Base-by-base conservation (phyloP, 2,888 invertebrate genomes). In the Omphaloscelis lunosa region DNA sequence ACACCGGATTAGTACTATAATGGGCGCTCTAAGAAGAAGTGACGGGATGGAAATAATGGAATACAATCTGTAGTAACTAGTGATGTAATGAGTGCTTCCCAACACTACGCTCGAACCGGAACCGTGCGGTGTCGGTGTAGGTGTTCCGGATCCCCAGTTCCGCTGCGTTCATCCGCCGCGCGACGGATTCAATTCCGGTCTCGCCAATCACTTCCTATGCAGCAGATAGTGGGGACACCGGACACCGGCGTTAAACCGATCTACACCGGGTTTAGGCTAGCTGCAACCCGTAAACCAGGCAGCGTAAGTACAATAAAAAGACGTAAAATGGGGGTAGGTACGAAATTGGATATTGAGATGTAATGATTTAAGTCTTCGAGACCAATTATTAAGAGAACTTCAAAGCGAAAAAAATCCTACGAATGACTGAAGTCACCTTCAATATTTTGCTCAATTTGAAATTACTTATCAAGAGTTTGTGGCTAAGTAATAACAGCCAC, bases 171-270 rank as follows among this genome's bases (percentile, higher is more conserved):
- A 74, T 82, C 86, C 66, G 69, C 41, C 66, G 51, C 41, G 59
- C 34, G n/a, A 15, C 74, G 77, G 68, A 82, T 65, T 27, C 67
- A 77, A 69, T 82, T 84, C 81, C 83, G 78, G 65, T 23, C 69
- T 72, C 71, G 63, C 41, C 61, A 59, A 75, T 80, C 39, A 75
- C 59, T 79, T 84, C 86, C 83, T 80, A 76, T 59, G 74, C 63
- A 65, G 29, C 62, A 53, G 27, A 56, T 73, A 63, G 15, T 56
- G 77, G 73, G 72, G 88, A 81, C 80, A 77, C 65, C 82, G 83
- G 85, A 75, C 41, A 17, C 11, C 23, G 51, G 17, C 67, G 34
- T n/a, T 34, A 51, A 15, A 51, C 6, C 51, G 6, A n/a, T 51
- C 23, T 51, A 34, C n/a, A 0, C 39, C 11, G 23, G 23, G 17